Base-by-base conservation (phyloP, 2,888 invertebrate species). In the Leuctra nigra region DNA sequence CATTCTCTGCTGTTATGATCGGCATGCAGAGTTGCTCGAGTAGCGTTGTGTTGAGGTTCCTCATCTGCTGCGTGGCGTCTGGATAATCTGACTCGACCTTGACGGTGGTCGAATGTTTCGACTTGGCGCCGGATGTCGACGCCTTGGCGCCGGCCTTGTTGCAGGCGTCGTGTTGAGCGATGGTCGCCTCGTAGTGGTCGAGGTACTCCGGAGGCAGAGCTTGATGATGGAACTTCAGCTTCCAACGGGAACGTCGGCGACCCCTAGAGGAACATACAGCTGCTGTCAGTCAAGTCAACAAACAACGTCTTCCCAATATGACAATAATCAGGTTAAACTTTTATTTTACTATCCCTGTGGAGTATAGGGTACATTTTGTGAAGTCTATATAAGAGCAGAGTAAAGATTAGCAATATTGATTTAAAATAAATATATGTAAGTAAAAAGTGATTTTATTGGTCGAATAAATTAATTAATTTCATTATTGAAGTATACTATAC, bases 201-300 rank as follows among this genome's bases (percentile, higher is more conserved):
- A 87, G 76, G 67, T 87, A 87, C 68, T 87, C 87, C 14, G 86
- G 83, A 0, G 87, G 87, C 55, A 87, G 69, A 0, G 87, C 87
- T 68, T 88, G 87, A 68, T 88, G 87, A 66, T 88, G 87, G 69
- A 88, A 87, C 68, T 87, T 85, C 52, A 88, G 75, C 69, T 87
- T 87, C 77, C 86, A 81, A 64, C 84, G 73, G 44, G 83, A 83
- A 67, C 83, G 76, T n/a, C 82, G 73, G 2, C 71, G 70, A n/a
- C n/a, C n/a, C n/a, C n/a, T n/a, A n/a, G n/a, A n/a, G n/a, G n/a
- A n/a, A n/a, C n/a, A n/a, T n/a, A n/a, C n/a, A n/a, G n/a, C n/a
- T n/a, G n/a, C n/a, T n/a, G n/a, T n/a, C n/a, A n/a, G n/a, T n/a
- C n/a, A n/a, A n/a, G n/a, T n/a, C n/a, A n/a, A n/a, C n/a, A n/a